Evolutionary conservation across 2,113 vertebrate genomes (phyloP).

Genomic region (Eubucco bourcierii): DNA sequence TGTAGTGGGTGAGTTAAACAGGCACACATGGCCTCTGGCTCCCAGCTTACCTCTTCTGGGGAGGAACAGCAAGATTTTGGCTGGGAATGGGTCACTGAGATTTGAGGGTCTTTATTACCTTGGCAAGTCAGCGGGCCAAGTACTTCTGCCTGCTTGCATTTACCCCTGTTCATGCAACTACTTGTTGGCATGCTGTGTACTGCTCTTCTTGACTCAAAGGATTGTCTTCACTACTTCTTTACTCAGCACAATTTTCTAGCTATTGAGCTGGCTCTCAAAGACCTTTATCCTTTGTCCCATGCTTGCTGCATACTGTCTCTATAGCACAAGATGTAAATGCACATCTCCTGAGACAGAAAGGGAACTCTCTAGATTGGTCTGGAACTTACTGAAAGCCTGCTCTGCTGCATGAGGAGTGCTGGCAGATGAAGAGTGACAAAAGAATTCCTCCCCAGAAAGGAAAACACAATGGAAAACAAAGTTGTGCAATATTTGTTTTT

Average conservation of each 20-base stretch:
- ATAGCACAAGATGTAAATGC: not conserved
- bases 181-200: not conserved
- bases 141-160: not conserved
- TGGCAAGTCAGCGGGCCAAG: not conserved
- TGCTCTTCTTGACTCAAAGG: not conserved
- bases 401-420: not conserved
- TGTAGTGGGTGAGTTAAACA: not conserved
- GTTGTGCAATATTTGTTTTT: not conserved
- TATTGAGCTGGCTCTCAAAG: accelerated
- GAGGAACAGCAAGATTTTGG: not conserved
- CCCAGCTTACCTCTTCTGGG: not conserved
- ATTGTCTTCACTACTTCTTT: not conserved
- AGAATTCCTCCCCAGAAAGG: slow-evolving; percentile 3
- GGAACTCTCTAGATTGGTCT: not conserved
- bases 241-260: not conserved
- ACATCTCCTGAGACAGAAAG: not conserved
- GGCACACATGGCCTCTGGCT: not conserved
- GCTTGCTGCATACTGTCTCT: not conserved
- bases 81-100: not conserved
- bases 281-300: not conserved
- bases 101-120: slow-evolving; percentile 2
- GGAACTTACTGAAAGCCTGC: not conserved
- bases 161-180: not conserved
- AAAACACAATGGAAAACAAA: slow-evolving; percentile 23
- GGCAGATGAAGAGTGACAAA: slow-evolving; percentile 21